phyloP scores from a whole-genome alignment of 92 coral and sea anemone species.

The Actinernus sp. region DNA sequence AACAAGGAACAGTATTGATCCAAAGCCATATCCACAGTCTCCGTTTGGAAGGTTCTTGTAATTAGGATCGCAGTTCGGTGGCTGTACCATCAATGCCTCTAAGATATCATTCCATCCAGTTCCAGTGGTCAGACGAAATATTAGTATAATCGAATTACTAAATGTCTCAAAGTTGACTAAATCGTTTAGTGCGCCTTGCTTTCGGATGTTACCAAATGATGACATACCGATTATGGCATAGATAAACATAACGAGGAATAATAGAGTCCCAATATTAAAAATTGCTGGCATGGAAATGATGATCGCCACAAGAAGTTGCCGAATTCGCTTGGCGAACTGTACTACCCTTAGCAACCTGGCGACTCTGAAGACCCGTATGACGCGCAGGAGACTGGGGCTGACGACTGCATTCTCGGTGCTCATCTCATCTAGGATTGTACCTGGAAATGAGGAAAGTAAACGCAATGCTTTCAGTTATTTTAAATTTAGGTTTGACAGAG shows the following conservation, averaged over 20 bases:
- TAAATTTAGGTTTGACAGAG: not conserved
- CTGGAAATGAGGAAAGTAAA: constrained; percentile 36
- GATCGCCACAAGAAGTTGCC: constrained; percentile 87
- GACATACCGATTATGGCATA: constrained; percentile 96
- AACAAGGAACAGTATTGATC: constrained; percentile 73
- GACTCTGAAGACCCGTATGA: constrained; percentile 87
- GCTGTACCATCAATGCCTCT: constrained; percentile 75
- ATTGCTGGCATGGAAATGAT: constrained; percentile 91
- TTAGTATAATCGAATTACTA: constrained; percentile 79
- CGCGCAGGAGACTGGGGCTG: constrained; percentile 91
- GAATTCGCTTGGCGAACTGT: constrained; percentile 92
- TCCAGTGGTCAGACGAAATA: constrained; percentile 88
- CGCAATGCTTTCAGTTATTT: not conserved
- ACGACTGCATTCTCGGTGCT: constrained; percentile 55
- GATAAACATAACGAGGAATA: constrained; percentile 88
- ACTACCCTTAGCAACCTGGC: constrained; percentile 88
- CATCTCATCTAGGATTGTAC: constrained; percentile 66
- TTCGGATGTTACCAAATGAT: constrained; percentile 81
- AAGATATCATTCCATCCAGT: constrained; percentile 96
- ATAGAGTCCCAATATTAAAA: constrained; percentile 88
- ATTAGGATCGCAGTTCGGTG: constrained; percentile 85
- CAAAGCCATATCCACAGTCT: constrained; percentile 83
- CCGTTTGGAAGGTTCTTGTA: constrained; percentile 76
- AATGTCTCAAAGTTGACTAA: constrained; percentile 92
- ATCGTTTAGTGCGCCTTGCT: constrained; percentile 84